Percentiles rank a stretch among this genome's conserved stretches.
Conservation (phyloP, 2,888 invertebrate species). For the Theretra japonica region DNA sequence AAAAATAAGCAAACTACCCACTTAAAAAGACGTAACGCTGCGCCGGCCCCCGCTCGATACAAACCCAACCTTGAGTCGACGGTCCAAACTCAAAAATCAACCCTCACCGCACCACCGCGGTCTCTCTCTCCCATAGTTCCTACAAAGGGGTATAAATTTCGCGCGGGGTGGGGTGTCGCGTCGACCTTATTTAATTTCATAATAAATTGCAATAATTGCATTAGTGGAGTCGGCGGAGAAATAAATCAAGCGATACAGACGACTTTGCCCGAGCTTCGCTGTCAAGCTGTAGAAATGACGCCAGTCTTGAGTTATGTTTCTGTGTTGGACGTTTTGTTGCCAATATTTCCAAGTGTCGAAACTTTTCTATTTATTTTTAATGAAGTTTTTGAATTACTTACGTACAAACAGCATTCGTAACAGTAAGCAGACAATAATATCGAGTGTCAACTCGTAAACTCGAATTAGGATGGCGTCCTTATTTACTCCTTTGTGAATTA, state of each 20-base stretch:
- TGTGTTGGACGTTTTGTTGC: constrained; percentile 30
- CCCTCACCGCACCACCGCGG: constrained; percentile 51
- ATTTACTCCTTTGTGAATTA: constrained; percentile 1
- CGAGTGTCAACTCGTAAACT: constrained; percentile 15
- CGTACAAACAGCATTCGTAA: not conserved
- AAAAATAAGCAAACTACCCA: constrained; percentile 83
- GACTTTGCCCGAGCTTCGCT: constrained; percentile 55
- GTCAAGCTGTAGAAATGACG: constrained; percentile 50
- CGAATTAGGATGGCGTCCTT: constrained; percentile 20
- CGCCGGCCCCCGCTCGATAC: constrained; percentile 43
- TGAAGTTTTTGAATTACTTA: constrained; percentile 13
- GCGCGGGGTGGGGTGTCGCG: constrained; percentile 60
- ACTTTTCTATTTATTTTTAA: not conserved
- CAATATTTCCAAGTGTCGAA: constrained; percentile 16
- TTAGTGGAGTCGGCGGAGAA: constrained; percentile 66
- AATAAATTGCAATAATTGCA: constrained; percentile 84
- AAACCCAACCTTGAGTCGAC: constrained; percentile 62
- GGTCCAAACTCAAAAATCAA: constrained; percentile 67
- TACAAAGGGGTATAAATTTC: constrained; percentile 77
- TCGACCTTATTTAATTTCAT: constrained; percentile 82
- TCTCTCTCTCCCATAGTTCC: constrained; percentile 62
- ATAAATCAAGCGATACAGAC: constrained; percentile 71
- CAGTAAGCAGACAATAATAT: constrained; percentile 15
- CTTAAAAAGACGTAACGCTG: constrained; percentile 70
- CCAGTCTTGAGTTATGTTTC: constrained; percentile 33